These are phyloP conservation scores for Todus mexicanus DNA, from an alignment of 2,797 vertebrate genomes.

Conservation along the genomic window DNA sequence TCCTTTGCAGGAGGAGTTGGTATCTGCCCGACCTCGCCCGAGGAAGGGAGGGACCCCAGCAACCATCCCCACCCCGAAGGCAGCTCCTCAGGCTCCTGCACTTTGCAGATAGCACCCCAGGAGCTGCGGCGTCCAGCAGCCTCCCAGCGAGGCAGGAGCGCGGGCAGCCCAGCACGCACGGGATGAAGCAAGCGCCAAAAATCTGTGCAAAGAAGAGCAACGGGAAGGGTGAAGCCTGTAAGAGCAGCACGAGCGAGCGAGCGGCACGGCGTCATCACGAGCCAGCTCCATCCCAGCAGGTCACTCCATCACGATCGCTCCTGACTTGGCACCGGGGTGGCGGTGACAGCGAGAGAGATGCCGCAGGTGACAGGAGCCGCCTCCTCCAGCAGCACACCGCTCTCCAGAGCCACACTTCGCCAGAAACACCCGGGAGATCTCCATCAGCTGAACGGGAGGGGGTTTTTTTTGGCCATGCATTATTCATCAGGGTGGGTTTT, in stretches of 20 bases:
- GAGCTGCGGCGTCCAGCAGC: background rate
- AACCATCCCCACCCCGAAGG: background rate
- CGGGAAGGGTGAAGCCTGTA: accelerated
- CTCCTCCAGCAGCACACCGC: background rate
- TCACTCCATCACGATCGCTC: background rate
- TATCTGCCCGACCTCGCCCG: accelerated
- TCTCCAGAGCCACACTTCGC: background rate
- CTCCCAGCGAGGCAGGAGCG: background rate
- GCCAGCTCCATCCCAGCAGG: accelerated
- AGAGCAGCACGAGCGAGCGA: accelerated
- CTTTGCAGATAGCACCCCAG: background rate
- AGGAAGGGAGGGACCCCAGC: background rate
- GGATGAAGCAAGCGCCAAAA: background rate
- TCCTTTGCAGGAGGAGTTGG: background rate
- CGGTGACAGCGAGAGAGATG: accelerated
- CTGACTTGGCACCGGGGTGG: accelerated
- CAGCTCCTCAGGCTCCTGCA: background rate
- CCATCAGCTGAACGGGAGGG: background rate
- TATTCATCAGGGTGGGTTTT: conserved; percentile 6
- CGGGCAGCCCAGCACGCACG: accelerated
- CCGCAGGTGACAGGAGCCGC: background rate
- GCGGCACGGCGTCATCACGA: background rate
- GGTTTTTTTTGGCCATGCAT: background rate
- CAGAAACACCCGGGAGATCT: background rate
- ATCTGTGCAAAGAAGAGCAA: background rate